Conservation (phyloP, 1,140 invertebrate genomes). For the Brachionus koreanus region DNA sequence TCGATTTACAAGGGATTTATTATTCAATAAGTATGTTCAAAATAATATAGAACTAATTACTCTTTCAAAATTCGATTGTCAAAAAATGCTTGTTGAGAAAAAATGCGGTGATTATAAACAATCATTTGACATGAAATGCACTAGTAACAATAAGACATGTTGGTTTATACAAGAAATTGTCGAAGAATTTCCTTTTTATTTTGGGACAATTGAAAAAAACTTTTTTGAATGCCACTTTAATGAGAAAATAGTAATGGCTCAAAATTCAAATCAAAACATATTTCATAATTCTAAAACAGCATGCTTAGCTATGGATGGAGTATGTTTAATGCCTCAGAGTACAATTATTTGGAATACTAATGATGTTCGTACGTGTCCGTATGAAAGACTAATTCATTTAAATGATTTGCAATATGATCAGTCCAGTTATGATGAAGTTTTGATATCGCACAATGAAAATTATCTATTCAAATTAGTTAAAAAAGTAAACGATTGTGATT, state of each 20-base stretch:
- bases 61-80: not conserved
- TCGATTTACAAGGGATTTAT: not conserved
- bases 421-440: not conserved
- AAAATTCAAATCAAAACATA: too few relatives aligned
- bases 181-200: not conserved
- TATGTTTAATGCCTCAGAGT: too few relatives aligned
- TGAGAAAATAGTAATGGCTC: not conserved
- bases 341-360: too few relatives aligned
- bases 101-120: not conserved
- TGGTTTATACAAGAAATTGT: not conserved
- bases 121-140: not conserved
- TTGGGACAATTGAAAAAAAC: not conserved
- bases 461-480: not conserved
- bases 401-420: not conserved
- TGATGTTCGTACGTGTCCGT: not conserved
- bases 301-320: too few relatives aligned
- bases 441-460: not conserved
- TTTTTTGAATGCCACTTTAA: not conserved
- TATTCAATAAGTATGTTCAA: not conserved
- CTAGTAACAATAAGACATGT: not conserved
- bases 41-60: not conserved
- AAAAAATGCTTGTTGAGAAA: not conserved
- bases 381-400: not conserved
- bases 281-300: too few relatives aligned
- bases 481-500: not conserved